Evolutionary conservation across 2,888 invertebrate species (phyloP), one percentile per base, ranked within the genome.

Genomic region (Acanthacorydalis orientalis): DNA sequence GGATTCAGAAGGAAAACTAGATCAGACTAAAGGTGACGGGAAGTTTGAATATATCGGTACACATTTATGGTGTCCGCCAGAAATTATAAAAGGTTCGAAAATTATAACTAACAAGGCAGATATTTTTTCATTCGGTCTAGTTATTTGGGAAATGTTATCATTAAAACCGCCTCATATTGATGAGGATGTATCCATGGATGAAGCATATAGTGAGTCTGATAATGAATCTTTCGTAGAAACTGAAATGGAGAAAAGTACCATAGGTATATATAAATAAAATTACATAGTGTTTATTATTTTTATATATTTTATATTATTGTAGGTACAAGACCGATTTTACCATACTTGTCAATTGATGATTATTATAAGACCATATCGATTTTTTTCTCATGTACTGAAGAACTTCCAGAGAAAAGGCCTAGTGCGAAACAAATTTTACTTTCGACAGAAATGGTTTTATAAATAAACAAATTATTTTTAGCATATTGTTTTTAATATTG

Each of bases 81-180:
- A 90, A 70, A 73, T 83, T 8, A 63, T 85, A 14, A 74, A 76
- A 43, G 73, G 70, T 8, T 60, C 64, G 39, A 68, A 67, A 31
- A 63, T 72, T 15, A 74, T 87, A 44, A 77, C 79, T 4, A 67
- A 67, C 54, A 85, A 83, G 64, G 78, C 83, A 0, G 89, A 90
- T 59, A 77, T 90, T 43, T 90, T 85, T 68, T 71, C 88, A 2
- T 79, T 80, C 52, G 90, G 88, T 0, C 69, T 88, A 9, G 75
- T 82, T 0, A 60, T 88, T 31, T 88, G 83, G 77, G 88, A 89
- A 70, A 88, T 86, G 77, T 67, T 89, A 61, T 73, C 85, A 0
- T 67, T 87, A 3, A 68, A 71, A 46, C 74, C 80, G 0, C 89
- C 88, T 16, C 43, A 43, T 23, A 31, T 31, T 9, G 10, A 9